Percentiles rank a stretch among this genome's conserved stretches.
These are phyloP conservation scores for Drosophila seclusa DNA, from an alignment of 2,888 invertebrate genomes.

Conservation along the genomic window DNA sequence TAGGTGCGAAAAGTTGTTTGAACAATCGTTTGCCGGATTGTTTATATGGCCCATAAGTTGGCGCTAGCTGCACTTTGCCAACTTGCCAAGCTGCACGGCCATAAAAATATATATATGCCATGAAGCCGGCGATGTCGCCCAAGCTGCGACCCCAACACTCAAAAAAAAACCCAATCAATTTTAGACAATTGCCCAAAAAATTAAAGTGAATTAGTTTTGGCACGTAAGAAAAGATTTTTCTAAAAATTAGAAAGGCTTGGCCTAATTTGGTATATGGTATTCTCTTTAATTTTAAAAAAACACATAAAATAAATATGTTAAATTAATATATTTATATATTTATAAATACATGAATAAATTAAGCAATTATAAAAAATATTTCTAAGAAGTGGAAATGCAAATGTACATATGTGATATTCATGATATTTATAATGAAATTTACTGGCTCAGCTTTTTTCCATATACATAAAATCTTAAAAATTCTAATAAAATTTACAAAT, in stretches of 20 bases:
- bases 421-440: too few species aligned
- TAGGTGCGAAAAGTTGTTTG: conserved; percentile 61
- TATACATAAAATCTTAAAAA: too few species aligned
- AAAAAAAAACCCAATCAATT: background rate
- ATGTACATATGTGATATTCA: background rate
- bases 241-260: background rate
- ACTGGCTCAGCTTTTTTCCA: too few species aligned
- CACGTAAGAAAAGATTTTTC: background rate
- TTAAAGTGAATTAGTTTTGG: background rate
- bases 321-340: background rate
- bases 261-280: background rate
- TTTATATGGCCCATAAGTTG: conserved; percentile 76
- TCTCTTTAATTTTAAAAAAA: background rate
- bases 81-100: conserved; percentile 61
- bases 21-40: conserved; percentile 36
- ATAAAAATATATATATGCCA: conserved; percentile 65
- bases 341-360: background rate
- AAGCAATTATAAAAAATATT: background rate
- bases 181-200: background rate
- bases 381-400: background rate
- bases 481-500: too few species aligned
- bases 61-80: conserved; percentile 56
- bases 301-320: background rate
- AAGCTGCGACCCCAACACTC: conserved; percentile 22
- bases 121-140: conserved; percentile 43